Base-by-base conservation (phyloP, 2,113 vertebrate species). In the Phrynosoma platyrhinos region DNA sequence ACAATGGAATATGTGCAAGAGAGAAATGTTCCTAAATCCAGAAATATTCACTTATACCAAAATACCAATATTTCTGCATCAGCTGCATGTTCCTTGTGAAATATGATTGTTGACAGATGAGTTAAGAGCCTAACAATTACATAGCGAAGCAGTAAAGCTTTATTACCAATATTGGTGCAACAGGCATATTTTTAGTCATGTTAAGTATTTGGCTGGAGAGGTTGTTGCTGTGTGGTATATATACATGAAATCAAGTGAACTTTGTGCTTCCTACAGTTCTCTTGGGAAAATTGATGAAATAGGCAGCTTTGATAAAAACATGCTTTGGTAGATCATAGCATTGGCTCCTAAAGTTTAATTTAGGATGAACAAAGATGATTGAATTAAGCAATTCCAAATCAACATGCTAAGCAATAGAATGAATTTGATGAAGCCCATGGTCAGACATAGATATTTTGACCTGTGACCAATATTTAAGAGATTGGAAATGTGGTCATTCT, bases 281-380 rank as follows among this genome's bases (percentile, higher is more conserved):
- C 77, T 74, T 40, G 90, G 21, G 62, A 52, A 90, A 93, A 77
- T 2, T 42, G 12, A 9, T 84, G 10, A 30, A 21, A 87, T 88
- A 86, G 2, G 84, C 10, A n/a, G 4, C 69, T 9, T 88, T 20
- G 72, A 90, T 87, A 87, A 74, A 90, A 86, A 75, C 6, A 82
- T 16, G 58, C 58, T 4, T 2, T 89, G 80, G 68, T 30, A 88
- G 16, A 88, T 27, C 32, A 47, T 80, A 55, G 81, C 14, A 62
- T 8, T 86, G 58, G n/a, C 87, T 85, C 36, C 32, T 27, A 4
- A 47, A 85, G 89, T 75, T 83, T 12, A 90, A 88, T 83, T 87
- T 79, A 83, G 53, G 83, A 30, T 32, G 52, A 77, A 30, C 25
- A 86, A 71, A 42, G 83, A 81, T 82, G 83, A 87, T 79, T 66